Percentiles rank a stretch among this genome's conserved stretches.
Evolutionary conservation across 2,888 invertebrate genomes (phyloP).

Genomic region (Euzetes globulus): DNA sequence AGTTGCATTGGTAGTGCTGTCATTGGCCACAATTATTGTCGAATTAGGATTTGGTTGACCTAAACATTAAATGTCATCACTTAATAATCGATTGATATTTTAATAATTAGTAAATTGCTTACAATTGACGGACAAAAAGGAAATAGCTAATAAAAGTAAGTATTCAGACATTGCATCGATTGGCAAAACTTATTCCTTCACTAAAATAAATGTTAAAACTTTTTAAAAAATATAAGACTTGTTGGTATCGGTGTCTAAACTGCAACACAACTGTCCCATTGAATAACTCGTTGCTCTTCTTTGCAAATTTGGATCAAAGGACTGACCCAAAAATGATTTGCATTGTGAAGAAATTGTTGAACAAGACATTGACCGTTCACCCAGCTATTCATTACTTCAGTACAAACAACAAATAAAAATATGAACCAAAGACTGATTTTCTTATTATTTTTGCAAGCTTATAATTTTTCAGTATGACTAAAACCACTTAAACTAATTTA

Average conservation of each 20-base stretch:
- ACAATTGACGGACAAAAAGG: neutral
- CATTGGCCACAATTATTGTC: neutral
- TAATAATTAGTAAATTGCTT: neutral
- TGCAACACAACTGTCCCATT: neutral
- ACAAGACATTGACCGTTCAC: conserved; percentile 9
- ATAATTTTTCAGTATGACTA: no score
- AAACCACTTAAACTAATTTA: no score
- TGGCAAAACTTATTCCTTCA: neutral
- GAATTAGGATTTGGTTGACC: neutral
- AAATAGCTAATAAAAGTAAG: neutral
- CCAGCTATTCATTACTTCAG: neutral
- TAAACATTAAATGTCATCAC: neutral
- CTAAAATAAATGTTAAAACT: no score
- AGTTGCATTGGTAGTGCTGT: neutral
- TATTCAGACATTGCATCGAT: neutral
- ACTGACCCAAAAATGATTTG: conserved; percentile 10
- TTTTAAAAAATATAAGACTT: neutral
- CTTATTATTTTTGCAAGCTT: neutral
- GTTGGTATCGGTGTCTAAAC: neutral
- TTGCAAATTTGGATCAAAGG: conserved; percentile 16
- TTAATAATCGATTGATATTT: neutral
- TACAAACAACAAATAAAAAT: neutral
- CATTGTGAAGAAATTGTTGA: neutral
- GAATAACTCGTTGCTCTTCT: conserved; percentile 23
- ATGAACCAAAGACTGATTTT: neutral